A percentile compares a stretch with the other conserved stretches of the same genome.
Conservation (phyloP, 2,113 vertebrate species). For the Macrotis lagotis region DNA sequence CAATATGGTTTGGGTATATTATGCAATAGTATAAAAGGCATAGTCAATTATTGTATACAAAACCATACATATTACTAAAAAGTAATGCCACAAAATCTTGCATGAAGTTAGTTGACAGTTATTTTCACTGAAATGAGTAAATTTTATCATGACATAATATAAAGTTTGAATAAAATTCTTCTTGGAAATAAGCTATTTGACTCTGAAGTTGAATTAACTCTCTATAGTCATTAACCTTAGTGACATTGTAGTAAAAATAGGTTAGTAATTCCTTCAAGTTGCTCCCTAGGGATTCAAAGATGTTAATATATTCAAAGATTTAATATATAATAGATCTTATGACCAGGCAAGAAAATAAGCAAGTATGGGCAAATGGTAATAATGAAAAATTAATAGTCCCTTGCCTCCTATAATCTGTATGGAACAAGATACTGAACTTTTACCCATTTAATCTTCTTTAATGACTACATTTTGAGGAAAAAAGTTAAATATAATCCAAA, state of each 20-base stretch:
- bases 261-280: background rate
- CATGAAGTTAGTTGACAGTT: slow-evolving; percentile 19
- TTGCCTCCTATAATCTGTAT: background rate
- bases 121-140: background rate
- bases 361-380: background rate
- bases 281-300: background rate
- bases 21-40: background rate
- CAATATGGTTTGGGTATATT: background rate
- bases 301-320: background rate
- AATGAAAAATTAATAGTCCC: background rate
- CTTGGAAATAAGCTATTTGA: background rate
- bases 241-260: background rate
- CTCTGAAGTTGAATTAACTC: background rate
- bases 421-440: background rate
- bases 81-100: background rate
- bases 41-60: slow-evolving; percentile 9
- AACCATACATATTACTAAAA: slow-evolving; percentile 24
- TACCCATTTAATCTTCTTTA: background rate
- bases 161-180: background rate
- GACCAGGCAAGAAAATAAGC: background rate
- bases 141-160: background rate
- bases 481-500: background rate
- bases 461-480: background rate
- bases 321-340: too few relatives aligned
- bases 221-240: background rate